Percentiles rank a stretch among this genome's conserved stretches.
Conservation (phyloP, 1,140 invertebrate species). For the Spodoptera litura region DNA sequence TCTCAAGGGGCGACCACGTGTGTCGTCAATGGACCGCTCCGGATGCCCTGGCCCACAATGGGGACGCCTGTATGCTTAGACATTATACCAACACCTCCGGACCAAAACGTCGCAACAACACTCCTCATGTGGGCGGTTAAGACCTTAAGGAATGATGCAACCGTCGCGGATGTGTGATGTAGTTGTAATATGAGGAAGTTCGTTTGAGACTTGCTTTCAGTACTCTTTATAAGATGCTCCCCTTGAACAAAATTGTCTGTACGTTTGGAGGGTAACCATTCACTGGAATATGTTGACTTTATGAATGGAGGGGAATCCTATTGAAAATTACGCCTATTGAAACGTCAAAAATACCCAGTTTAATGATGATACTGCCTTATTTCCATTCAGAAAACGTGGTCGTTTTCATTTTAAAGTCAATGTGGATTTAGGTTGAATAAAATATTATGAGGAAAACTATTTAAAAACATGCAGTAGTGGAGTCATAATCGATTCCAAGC, state of each 20-base stretch:
- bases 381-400: not conserved
- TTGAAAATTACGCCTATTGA: slow-evolving; percentile 31
- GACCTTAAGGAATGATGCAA: slow-evolving; percentile 38
- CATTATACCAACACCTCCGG: slow-evolving; percentile 34
- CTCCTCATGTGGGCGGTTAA: slow-evolving; percentile 35
- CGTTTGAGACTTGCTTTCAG: slow-evolving; percentile 36
- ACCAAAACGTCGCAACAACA: slow-evolving; percentile 28
- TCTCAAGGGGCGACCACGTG: slow-evolving; percentile 68
- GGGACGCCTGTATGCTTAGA: slow-evolving; percentile 53
- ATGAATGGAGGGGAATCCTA: slow-evolving; percentile 19
- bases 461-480: not conserved
- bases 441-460: slow-evolving; percentile 1
- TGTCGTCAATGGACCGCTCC: slow-evolving; percentile 65
- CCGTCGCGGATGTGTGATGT: slow-evolving; percentile 37
- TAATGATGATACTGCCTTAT: not conserved
- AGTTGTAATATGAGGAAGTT: slow-evolving; percentile 47
- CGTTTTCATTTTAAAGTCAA: not conserved
- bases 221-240: slow-evolving; percentile 32
- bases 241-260: slow-evolving; percentile 36
- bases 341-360: not conserved
- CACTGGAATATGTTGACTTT: slow-evolving; percentile 9
- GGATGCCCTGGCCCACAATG: slow-evolving; percentile 66
- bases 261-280: slow-evolving; percentile 1
- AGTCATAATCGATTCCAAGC: slow-evolving; percentile 14
- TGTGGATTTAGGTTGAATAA: not conserved